Evolutionary conservation across 2,113 vertebrate genomes (phyloP).

Genomic region (Vidua macroura): DNA sequence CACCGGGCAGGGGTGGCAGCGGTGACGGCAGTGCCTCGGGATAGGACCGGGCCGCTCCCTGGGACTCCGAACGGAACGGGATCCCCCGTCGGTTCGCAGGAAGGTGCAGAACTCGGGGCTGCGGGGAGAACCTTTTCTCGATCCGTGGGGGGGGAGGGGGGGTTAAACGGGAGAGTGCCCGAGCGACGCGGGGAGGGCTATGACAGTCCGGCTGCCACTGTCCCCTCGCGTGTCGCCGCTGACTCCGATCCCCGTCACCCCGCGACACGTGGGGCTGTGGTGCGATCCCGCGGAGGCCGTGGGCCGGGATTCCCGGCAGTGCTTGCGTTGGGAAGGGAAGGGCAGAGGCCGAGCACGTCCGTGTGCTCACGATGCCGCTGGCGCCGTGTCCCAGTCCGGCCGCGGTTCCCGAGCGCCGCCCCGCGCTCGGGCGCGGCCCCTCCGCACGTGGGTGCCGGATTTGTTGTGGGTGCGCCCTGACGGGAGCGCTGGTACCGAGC

Average conservation of each 20-base stretch:
- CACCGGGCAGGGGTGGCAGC: neutral
- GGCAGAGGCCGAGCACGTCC: accelerated
- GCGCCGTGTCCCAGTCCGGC: neutral
- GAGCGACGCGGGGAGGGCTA: too few relatives aligned
- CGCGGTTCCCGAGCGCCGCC: neutral
- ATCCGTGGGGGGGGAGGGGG: too few relatives aligned
- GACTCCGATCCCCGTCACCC: neutral
- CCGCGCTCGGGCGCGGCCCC: neutral
- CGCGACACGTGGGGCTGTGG: neutral
- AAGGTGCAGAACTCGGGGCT: neutral
- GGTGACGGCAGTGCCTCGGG: neutral
- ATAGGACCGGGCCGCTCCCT: neutral
- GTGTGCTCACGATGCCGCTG: neutral
- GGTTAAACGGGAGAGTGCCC: too few relatives aligned
- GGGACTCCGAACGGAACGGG: neutral
- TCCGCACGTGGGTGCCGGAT: neutral
- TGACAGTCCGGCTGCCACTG: neutral
- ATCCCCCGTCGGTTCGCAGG: neutral
- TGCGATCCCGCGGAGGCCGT: neutral
- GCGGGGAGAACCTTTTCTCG: neutral
- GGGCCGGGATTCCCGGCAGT: neutral
- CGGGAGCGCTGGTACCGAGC: neutral
- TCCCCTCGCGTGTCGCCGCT: neutral
- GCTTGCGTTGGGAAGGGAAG: neutral
- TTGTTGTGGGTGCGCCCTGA: neutral